These are phyloP conservation scores for Spheniscus mendiculus DNA, from an alignment of 2,113 vertebrate genomes.

Conservation along the genomic window DNA sequence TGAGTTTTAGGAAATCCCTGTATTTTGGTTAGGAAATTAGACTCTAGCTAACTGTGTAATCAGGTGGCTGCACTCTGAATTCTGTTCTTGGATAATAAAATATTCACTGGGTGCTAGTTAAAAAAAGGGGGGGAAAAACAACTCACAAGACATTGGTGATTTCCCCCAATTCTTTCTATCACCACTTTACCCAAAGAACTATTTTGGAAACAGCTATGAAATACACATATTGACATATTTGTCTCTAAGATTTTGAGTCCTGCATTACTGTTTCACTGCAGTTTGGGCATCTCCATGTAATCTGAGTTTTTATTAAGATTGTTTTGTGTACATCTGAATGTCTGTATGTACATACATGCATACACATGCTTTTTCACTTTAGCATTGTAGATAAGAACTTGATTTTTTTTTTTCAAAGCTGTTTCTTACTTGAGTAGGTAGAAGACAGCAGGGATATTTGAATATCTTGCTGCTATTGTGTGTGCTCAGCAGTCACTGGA, in stretches of 20 bases:
- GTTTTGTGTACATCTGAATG: not conserved
- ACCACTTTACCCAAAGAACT: not conserved
- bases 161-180: not conserved
- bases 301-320: not conserved
- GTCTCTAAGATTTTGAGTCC: not conserved
- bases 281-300: not conserved
- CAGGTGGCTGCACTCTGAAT: not conserved
- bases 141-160: not conserved
- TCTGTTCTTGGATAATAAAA: not conserved
- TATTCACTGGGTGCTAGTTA: not conserved
- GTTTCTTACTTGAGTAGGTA: not conserved
- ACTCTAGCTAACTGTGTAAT: not conserved
- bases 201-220: not conserved
- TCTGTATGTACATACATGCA: not conserved
- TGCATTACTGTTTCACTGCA: not conserved
- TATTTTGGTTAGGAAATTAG: not conserved
- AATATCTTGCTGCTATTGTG: not conserved
- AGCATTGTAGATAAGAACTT: not conserved
- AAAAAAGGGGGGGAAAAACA: rapidly evolving
- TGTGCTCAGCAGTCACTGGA: not conserved
- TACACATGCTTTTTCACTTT: not conserved
- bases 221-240: not conserved
- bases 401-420: not conserved
- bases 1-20: not conserved
- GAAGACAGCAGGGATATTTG: not conserved